Conservation (phyloP, 2,113 vertebrate genomes). For the Mus spicilegus region DNA sequence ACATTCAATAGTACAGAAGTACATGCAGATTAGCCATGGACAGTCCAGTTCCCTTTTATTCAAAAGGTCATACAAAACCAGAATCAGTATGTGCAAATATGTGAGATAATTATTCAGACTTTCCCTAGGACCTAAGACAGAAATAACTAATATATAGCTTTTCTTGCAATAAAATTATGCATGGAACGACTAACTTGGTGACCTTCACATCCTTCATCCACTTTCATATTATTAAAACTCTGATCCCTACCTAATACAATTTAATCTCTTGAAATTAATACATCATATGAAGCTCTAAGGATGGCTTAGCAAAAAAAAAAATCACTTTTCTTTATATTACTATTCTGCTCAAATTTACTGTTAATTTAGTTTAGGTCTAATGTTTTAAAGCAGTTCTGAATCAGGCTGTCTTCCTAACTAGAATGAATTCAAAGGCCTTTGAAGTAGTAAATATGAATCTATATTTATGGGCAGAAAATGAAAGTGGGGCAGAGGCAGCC, state of each 20-base stretch:
- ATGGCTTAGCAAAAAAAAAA: neutral
- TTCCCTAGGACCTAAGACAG: neutral
- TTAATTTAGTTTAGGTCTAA: neutral
- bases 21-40: slow-evolving; percentile 3
- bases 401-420: neutral
- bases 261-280: neutral
- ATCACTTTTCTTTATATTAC: neutral
- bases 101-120: neutral
- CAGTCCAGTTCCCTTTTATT: neutral
- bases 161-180: neutral
- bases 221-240: neutral
- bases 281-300: neutral
- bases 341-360: neutral
- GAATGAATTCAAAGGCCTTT: neutral
- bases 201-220: neutral
- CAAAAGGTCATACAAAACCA: neutral
- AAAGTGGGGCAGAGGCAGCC: neutral
- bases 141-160: neutral
- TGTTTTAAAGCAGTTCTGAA: neutral
- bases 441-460: no score
- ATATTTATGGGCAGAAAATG: neutral
- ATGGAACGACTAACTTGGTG: neutral
- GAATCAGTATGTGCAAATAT: neutral
- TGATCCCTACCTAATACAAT: neutral
- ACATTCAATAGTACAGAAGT: neutral